Base-by-base conservation (phyloP, 2,113 vertebrate genomes). In the Vulpes ferrilata region DNA sequence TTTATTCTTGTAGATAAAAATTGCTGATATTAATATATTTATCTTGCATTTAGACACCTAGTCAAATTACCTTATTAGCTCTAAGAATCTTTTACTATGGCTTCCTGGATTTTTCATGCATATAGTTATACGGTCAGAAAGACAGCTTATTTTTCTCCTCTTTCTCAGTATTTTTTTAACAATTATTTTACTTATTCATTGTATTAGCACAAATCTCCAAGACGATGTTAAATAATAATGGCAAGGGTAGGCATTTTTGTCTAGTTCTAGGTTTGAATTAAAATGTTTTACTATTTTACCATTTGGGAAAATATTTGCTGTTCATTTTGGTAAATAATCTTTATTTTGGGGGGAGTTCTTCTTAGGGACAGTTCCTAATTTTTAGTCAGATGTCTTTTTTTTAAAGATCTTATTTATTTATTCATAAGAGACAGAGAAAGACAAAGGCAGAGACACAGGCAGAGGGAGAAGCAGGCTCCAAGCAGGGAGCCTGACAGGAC, bases 21-120 rank as follows among this genome's bases (percentile, higher is more conserved):
- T 19, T 76, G 11, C 23, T 88, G 43, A 96, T 85, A 93, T 97
- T 91, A 67, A 74, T 53, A 13, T 96, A 96, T 91, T 91, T 95
- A 86, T 35, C 30, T 53, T 96, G 15, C 53, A 92, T 69, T n/a
- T 95, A 85, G 19, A 71, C 5, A 82, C 1, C 30, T 85, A 78
- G 30, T 15, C 48, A 96, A 95, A 85, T 38, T 92, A n/a, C 86
- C 43, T 96, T 94, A 55, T 48, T 97, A 88, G 84, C 15, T 90
- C 80, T 81, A 81, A 69, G 25, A 13, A 80, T 3, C 51, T 84
- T 85, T 85, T 65, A 48, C 32, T 84, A 64, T 23, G 51, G 43
- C 10, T 76, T 93, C 19, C 30, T 88, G 59, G 60, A 85, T 90
- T 87, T 78, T 73, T 43, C 53, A 57, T 53, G 12, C 32, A 85